Evolutionary conservation across 2,888 invertebrate species (phyloP).

Genomic region (Anagyrus pseudococci): DNA sequence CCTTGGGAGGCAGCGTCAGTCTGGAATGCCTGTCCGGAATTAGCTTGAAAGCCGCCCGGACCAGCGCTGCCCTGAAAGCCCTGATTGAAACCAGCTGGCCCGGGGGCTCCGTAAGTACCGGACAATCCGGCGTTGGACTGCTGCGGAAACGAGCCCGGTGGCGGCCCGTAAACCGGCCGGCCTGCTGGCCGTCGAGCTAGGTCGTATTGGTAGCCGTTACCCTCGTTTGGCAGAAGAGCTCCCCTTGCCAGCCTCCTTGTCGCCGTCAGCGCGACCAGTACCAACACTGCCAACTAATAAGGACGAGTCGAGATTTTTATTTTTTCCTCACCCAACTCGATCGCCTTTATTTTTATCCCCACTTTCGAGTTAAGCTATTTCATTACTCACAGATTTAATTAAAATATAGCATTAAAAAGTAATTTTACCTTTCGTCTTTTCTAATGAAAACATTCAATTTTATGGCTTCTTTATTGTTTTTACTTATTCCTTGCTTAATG

Average conservation of each 20-base stretch:
- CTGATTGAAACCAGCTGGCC: constrained; percentile 1
- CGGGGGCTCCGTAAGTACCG: background rate
- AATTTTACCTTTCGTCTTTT: too few relatives aligned
- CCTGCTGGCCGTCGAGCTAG: background rate
- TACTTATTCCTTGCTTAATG: too few relatives aligned
- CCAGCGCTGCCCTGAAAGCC: constrained; percentile 7
- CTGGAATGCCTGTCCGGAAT: constrained; percentile 7
- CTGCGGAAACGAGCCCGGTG: too few relatives aligned
- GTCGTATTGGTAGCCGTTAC: constrained; percentile 49
- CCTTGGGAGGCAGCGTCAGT: constrained; percentile 40
- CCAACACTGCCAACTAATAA: constrained; percentile 2
- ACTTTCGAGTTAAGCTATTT: too few relatives aligned
- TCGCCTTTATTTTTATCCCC: too few relatives aligned
- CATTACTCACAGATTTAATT: too few relatives aligned
- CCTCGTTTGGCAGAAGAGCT: constrained; percentile 13
- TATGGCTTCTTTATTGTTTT: too few relatives aligned
- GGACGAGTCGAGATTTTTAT: background rate
- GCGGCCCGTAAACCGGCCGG: background rate
- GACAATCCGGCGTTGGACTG: too few relatives aligned
- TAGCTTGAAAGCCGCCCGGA: too few relatives aligned
- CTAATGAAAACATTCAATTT: too few relatives aligned
- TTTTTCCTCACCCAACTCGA: too few relatives aligned
- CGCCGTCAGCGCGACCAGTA: background rate
- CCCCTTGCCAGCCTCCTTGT: background rate
- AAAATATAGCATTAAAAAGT: too few relatives aligned